These are phyloP conservation scores for Mythimna loreyi DNA, from an alignment of 2,888 invertebrate genomes.

Conservation along the genomic window DNA sequence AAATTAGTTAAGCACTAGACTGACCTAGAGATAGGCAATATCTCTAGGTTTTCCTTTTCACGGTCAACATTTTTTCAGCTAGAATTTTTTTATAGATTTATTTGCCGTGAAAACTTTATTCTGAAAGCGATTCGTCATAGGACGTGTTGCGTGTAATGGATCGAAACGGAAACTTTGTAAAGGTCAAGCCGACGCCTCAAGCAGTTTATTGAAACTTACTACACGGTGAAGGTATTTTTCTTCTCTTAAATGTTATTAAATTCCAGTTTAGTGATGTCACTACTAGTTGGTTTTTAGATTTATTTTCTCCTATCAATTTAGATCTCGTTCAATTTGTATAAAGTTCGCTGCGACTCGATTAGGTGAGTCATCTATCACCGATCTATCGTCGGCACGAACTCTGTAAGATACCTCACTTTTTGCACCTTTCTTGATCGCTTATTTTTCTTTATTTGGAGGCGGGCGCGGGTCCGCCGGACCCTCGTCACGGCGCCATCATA, in stretches of 20 bases:
- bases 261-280: not conserved
- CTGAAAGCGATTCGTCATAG: conserved; percentile 32
- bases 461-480: conserved; percentile 27
- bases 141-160: conserved; percentile 48
- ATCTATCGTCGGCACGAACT: conserved; percentile 33
- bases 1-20: not conserved
- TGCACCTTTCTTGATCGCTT: conserved; percentile 40
- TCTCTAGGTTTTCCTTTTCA: not conserved
- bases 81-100: conserved; percentile 39
- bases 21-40: too few relatives aligned
- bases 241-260: conserved; percentile 6
- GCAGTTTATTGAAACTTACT: conserved; percentile 8
- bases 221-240: not conserved
- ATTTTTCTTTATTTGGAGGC: conserved; percentile 39
- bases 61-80: conserved; percentile 13
- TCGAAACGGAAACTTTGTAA: conserved; percentile 37
- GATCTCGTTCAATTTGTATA: not conserved
- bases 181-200: conserved; percentile 36
- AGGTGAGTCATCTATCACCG: conserved; percentile 41
- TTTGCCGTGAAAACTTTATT: conserved; percentile 28
- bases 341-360: not conserved
- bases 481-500: conserved; percentile 51
- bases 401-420: conserved; percentile 31
- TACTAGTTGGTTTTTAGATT: conserved; percentile 2
- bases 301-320: not conserved